These are phyloP conservation scores for Aphrocallistes beatrix DNA, from an alignment of 37 sponge, comb jelly and placozoan species.

Conservation along the genomic window DNA sequence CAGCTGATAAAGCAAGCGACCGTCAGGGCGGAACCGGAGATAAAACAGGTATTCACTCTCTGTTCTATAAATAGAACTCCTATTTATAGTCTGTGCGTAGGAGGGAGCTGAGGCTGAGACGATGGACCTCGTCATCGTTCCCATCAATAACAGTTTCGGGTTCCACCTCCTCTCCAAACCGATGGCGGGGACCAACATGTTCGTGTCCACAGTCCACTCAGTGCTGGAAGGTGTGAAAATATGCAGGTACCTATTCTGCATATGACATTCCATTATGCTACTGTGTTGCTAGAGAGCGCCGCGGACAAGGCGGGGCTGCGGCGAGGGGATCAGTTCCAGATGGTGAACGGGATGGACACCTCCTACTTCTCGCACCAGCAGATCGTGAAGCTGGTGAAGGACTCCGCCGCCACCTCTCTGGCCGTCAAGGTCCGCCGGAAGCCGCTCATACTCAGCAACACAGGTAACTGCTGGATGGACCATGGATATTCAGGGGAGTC, in stretches of 20 bases:
- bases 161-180: background rate
- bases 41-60: too few relatives aligned
- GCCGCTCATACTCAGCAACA: too few relatives aligned
- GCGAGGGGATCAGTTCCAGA: background rate
- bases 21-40: too few relatives aligned
- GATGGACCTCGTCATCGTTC: background rate
- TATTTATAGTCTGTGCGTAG: too few relatives aligned
- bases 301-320: background rate
- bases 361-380: background rate
- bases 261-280: too few relatives aligned
- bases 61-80: too few relatives aligned
- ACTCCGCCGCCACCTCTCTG: background rate
- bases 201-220: constrained; percentile 8
- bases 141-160: background rate
- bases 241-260: too few relatives aligned
- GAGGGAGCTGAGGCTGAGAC: too few relatives aligned
- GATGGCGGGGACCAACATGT: background rate
- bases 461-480: too few relatives aligned
- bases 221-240: constrained; percentile 6
- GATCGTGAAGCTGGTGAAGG: background rate
- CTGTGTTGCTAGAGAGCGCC: background rate
- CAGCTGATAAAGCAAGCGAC: background rate
- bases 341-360: background rate
- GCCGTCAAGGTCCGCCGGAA: background rate
- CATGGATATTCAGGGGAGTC: too few relatives aligned